phyloP scores from a whole-genome alignment of 2,113 vertebrate species.

The Sinocyclocheilus anophthalmus region DNA sequence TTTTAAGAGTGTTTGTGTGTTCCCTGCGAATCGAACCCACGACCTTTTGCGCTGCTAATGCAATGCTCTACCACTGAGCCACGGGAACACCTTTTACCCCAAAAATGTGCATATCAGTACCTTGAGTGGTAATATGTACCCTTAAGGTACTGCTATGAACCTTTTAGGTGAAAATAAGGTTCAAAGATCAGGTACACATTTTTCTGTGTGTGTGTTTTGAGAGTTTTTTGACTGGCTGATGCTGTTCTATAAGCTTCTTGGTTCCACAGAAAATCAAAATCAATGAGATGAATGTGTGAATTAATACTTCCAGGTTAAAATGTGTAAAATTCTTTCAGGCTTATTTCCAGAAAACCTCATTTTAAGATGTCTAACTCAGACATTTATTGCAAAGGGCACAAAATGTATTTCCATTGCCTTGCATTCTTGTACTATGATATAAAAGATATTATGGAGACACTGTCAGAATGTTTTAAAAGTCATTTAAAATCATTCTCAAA shows the following conservation, averaged over 20 bases:
- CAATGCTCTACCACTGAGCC: too few species aligned
- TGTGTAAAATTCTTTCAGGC: too few species aligned
- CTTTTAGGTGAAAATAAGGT: neutral
- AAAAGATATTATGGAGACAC: neutral
- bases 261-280: neutral
- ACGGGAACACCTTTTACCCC: neutral
- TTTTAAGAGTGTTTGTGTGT: too few species aligned
- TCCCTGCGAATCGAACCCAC: too few species aligned
- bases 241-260: neutral
- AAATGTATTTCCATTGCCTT: neutral
- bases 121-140: neutral
- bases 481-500: neutral
- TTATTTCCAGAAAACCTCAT: neutral
- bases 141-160: neutral
- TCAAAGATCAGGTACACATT: neutral
- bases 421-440: neutral
- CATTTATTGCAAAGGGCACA: neutral
- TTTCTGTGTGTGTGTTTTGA: neutral
- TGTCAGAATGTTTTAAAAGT: conserved; percentile 13
- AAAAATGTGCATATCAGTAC: neutral
- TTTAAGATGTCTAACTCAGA: neutral
- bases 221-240: neutral
- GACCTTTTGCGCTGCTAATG: too few species aligned
- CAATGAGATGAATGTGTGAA: too few species aligned
- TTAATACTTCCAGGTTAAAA: too few species aligned